Conservation (phyloP, 2,888 invertebrate genomes). For the Caenorhabditis imperialis region DNA sequence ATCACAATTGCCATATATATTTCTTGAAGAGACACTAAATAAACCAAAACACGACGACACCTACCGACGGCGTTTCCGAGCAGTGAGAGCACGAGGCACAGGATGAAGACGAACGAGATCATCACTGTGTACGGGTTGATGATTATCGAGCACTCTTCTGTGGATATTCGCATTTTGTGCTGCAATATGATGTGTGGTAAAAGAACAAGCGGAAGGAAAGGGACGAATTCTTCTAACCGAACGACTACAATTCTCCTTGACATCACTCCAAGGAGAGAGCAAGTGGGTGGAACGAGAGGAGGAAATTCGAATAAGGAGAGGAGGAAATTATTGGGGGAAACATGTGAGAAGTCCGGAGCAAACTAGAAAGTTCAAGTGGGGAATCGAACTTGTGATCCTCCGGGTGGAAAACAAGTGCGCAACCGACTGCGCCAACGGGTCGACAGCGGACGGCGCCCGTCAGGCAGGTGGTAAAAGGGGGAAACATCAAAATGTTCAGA, state of each 20-base stretch:
- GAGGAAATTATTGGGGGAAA: not conserved
- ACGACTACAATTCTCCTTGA: too few relatives aligned
- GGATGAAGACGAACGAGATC: conserved; percentile 33
- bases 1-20: not conserved
- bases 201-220: not conserved
- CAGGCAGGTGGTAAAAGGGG: too few relatives aligned
- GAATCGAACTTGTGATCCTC: too few relatives aligned
- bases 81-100: conserved; percentile 45
- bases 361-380: not conserved
- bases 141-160: conserved; percentile 42
- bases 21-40: not conserved
- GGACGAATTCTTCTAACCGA: too few relatives aligned
- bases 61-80: conserved; percentile 54
- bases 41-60: conserved; percentile 1
- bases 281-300: conserved; percentile 27
- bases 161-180: conserved; percentile 28
- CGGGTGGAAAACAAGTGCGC: too few relatives aligned
- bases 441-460: too few relatives aligned
- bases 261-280: too few relatives aligned
- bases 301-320: not conserved
- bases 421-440: too few relatives aligned
- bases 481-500: too few relatives aligned
- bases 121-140: conserved; percentile 44
- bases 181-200: not conserved
- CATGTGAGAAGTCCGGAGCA: not conserved